These are phyloP conservation scores for Entomobrya multifasciata DNA, from an alignment of 2,888 invertebrate genomes.

Conservation along the genomic window DNA sequence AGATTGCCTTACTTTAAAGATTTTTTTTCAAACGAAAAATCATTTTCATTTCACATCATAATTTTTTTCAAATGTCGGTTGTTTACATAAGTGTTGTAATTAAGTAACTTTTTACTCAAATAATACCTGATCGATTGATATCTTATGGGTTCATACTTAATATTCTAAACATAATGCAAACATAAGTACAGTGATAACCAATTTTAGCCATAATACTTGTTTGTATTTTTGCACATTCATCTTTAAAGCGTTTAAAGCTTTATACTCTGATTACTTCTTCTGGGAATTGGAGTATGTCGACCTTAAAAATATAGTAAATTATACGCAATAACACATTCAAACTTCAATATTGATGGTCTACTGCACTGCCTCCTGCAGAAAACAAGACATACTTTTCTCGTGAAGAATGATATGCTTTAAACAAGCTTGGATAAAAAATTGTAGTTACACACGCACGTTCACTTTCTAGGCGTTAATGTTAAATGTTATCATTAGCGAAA, in stretches of 20 bases:
- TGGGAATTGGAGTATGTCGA: conserved; percentile 61
- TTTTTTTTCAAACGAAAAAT: too few species aligned
- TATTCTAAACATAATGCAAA: background rate
- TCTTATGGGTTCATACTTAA: background rate
- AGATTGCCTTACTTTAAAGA: too few species aligned
- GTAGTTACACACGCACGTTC: conserved; percentile 10
- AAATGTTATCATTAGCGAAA: too few species aligned
- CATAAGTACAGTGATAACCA: background rate
- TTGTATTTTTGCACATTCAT: background rate
- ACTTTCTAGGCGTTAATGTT: conserved; percentile 2
- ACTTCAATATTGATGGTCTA: background rate
- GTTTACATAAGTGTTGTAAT: conserved; percentile 18
- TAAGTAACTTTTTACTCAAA: background rate
- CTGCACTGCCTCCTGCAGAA: background rate
- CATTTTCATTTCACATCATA: too few species aligned
- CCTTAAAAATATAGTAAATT: conserved; percentile 37
- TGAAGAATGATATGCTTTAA: background rate
- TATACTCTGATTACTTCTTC: conserved; percentile 52
- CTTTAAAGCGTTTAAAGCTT: conserved; percentile 2
- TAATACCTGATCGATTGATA: background rate
- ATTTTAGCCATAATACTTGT: background rate
- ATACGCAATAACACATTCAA: background rate
- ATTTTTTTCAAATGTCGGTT: too few species aligned
- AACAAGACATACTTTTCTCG: too few species aligned
- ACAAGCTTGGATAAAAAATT: conserved; percentile 2